These are phyloP conservation scores for Tyto alba DNA, from an alignment of 2,113 vertebrate genomes.

Conservation along the genomic window DNA sequence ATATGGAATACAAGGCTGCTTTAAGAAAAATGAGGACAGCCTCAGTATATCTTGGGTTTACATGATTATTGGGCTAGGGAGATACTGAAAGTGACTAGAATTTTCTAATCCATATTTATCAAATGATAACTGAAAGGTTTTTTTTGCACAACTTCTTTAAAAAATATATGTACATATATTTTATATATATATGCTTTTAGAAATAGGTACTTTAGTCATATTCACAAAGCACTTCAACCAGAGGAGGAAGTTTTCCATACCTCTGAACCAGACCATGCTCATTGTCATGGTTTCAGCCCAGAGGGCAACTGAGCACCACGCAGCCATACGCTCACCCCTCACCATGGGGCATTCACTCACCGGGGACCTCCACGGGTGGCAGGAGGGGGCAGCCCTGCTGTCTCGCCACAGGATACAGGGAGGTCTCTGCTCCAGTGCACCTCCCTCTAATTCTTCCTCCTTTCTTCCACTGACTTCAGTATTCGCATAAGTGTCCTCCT, in stretches of 20 bases:
- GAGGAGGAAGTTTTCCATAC: neutral
- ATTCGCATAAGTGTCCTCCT: no score
- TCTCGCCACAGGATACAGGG: no score
- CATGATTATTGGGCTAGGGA: neutral
- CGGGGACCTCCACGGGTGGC: no score
- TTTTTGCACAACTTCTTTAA: neutral
- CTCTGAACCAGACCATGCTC: neutral
- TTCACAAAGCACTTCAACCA: neutral
- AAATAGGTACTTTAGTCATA: neutral
- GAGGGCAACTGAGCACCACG: no score
- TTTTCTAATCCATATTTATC: neutral
- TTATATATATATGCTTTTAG: neutral
- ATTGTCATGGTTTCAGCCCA: no score
- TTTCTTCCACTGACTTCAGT: no score
- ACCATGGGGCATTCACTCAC: no score
- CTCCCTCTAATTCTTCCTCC: no score
- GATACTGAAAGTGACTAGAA: neutral
- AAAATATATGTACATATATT: neutral
- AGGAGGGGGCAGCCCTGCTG: no score
- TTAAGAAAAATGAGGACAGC: neutral
- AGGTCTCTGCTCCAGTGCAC: no score
- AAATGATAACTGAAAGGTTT: neutral
- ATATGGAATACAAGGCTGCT: neutral
- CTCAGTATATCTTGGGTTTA: neutral
- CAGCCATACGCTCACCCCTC: no score